These are phyloP conservation scores for Sus cebifrons DNA, from an alignment of 2,797 vertebrate species.

Conservation along the genomic window DNA sequence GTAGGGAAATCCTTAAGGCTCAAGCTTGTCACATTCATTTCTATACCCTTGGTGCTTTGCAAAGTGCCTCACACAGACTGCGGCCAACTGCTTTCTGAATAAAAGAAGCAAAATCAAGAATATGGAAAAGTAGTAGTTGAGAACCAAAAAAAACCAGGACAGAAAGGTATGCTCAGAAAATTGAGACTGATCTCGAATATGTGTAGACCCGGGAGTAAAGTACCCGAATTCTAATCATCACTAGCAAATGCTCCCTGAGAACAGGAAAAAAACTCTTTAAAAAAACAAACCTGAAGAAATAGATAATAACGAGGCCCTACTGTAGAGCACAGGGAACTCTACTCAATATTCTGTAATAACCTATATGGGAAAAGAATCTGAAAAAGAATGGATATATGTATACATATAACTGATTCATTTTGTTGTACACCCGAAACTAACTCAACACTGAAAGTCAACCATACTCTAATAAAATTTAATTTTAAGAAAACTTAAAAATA, in stretches of 20 bases:
- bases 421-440: too few species aligned
- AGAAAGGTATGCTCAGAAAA: neutral
- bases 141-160: neutral
- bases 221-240: neutral
- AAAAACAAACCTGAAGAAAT: slow-evolving; percentile 10
- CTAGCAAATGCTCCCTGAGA: neutral
- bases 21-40: neutral
- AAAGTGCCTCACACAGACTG: neutral
- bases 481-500: too few species aligned
- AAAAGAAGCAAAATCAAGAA: slow-evolving; percentile 53
- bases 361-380: too few species aligned
- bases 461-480: too few species aligned
- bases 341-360: too few species aligned
- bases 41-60: neutral
- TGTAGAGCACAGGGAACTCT: too few species aligned
- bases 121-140: neutral
- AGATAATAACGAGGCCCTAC: too few species aligned
- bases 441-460: too few species aligned
- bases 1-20: neutral
- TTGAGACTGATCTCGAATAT: neutral
- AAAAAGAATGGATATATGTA: too few species aligned
- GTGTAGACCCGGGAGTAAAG: neutral
- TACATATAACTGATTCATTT: too few species aligned
- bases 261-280: neutral
- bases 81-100: neutral